These are phyloP conservation scores for Schrankia costaestrigalis DNA, from an alignment of 2,888 invertebrate species.

Conservation along the genomic window DNA sequence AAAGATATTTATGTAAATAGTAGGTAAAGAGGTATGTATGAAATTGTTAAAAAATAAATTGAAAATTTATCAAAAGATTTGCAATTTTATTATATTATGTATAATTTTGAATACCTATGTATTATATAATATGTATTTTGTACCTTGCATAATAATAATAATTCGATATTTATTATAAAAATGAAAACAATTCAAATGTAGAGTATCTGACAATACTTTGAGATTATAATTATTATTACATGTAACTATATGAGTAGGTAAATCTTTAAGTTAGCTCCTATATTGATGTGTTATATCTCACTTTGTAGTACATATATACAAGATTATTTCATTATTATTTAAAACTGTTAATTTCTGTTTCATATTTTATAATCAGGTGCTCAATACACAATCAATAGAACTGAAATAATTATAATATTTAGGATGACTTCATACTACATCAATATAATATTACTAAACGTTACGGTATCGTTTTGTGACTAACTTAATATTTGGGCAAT, in stretches of 20 bases:
- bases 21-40: slow-evolving; percentile 53
- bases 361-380: slow-evolving; percentile 26
- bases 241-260: slow-evolving; percentile 23
- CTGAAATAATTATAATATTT: too few species aligned
- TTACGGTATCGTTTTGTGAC: slow-evolving; percentile 23
- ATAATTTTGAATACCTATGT: too few species aligned
- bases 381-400: slow-evolving; percentile 30
- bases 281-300: slow-evolving; percentile 16
- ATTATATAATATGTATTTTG: slow-evolving; percentile 29
- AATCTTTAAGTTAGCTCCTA: slow-evolving; percentile 16
- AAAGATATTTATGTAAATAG: slow-evolving; percentile 69
- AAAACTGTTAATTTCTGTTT: background rate
- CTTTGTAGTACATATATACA: too few species aligned
- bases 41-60: slow-evolving; percentile 62
- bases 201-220: slow-evolving; percentile 29
- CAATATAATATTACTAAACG: slow-evolving; percentile 15
- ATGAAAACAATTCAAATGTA: slow-evolving; percentile 18
- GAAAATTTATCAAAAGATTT: slow-evolving; percentile 54
- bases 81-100: slow-evolving; percentile 31
- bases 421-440: too few species aligned
- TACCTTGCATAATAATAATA: slow-evolving; percentile 25
- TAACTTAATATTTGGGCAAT: slow-evolving; percentile 24
- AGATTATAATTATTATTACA: slow-evolving; percentile 18
- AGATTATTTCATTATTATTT: too few species aligned
- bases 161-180: slow-evolving; percentile 16